Conservation (phyloP, 1,140 invertebrate genomes). For the Eueides isabella region DNA sequence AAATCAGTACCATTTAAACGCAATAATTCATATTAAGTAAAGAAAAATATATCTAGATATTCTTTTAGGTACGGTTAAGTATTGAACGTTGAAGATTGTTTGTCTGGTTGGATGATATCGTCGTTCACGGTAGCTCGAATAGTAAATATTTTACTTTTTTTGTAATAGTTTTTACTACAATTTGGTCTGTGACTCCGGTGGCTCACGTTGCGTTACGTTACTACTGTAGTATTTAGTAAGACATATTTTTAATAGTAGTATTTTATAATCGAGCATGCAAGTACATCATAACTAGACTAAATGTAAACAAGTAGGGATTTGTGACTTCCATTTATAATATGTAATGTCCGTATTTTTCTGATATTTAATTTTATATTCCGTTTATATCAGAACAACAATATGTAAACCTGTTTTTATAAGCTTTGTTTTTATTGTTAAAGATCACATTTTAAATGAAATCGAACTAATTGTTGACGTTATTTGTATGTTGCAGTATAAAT, state of each 20-base stretch:
- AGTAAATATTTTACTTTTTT: constrained; percentile 24
- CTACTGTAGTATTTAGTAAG: constrained; percentile 26
- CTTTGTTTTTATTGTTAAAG: background rate
- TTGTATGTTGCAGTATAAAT: background rate
- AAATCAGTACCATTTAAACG: constrained; percentile 25
- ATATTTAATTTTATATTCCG: background rate
- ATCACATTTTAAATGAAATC: background rate
- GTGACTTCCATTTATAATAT: constrained; percentile 8
- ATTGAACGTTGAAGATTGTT: constrained; percentile 17
- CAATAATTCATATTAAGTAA: constrained; percentile 35
- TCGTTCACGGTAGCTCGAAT: constrained; percentile 36
- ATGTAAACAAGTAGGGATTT: constrained; percentile 64
- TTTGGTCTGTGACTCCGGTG: constrained; percentile 53
- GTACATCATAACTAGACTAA: constrained; percentile 47
- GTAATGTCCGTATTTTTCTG: background rate
- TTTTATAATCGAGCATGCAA: constrained; percentile 35
- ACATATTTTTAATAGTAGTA: constrained; percentile 34
- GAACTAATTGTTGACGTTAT: background rate
- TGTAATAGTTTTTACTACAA: constrained; percentile 25
- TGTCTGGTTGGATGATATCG: constrained; percentile 16
- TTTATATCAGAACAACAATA: background rate
- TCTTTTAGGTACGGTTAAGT: constrained; percentile 20
- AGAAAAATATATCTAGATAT: constrained; percentile 31
- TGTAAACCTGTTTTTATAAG: constrained; percentile 1
- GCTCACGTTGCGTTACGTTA: constrained; percentile 21